A percentile compares a stretch with the other conserved stretches of the same genome.
These are phyloP conservation scores for Apamea anceps DNA, from an alignment of 2,888 invertebrate genomes.

Conservation along the genomic window DNA sequence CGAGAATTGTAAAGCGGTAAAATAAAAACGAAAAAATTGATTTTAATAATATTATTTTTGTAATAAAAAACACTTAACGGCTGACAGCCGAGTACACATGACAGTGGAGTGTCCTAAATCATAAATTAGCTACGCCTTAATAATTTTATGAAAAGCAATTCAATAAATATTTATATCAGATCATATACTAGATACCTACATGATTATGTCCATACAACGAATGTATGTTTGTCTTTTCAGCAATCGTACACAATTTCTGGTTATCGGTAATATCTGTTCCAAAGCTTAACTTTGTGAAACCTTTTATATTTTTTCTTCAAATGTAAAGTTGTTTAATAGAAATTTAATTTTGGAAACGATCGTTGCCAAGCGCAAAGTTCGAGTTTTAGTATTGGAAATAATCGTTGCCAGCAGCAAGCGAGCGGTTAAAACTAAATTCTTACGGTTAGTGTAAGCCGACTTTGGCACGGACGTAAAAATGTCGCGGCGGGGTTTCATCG, in stretches of 20 bases:
- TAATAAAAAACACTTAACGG: not conserved
- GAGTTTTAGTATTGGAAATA: too few relatives aligned
- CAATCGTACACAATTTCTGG: conserved; percentile 2
- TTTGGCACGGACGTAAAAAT: not conserved
- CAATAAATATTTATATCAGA: conserved; percentile 10
- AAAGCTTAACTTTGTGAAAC: not conserved
- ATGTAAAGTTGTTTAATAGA: not conserved
- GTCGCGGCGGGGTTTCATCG: not conserved
- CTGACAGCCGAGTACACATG: not conserved
- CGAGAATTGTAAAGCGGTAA: not conserved
- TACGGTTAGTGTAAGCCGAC: not conserved
- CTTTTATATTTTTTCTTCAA: not conserved
- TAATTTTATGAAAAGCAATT: conserved; percentile 20
- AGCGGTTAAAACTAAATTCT: not conserved
- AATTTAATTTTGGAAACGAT: too few relatives aligned
- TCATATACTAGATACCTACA: conserved; percentile 2
- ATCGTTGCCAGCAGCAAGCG: too few relatives aligned
- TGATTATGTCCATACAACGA: conserved; percentile 41
- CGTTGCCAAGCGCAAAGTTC: too few relatives aligned
- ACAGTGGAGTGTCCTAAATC: conserved; percentile 9
- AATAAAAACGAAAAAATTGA: not conserved
- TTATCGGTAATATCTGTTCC: conserved; percentile 11
- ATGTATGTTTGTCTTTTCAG: conserved; percentile 16
- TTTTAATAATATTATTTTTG: not conserved
- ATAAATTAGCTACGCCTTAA: conserved; percentile 26